These are phyloP conservation scores for Protophormia terraenovae DNA, from an alignment of 2,888 invertebrate species.

Conservation along the genomic window DNA sequence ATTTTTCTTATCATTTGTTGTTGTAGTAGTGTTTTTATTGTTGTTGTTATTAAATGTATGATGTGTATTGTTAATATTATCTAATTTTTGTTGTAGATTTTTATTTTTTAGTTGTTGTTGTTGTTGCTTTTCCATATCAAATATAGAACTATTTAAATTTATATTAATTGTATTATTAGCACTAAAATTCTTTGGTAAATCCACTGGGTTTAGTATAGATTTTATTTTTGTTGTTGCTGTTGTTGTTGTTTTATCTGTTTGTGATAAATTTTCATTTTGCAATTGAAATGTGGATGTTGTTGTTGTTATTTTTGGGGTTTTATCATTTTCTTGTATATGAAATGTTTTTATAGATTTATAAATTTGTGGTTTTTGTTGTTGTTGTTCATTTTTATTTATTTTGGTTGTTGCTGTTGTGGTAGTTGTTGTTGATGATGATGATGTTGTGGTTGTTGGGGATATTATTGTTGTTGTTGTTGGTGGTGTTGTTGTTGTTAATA, in stretches of 20 bases:
- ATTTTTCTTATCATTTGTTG: constrained; percentile 66
- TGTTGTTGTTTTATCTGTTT: constrained; percentile 52
- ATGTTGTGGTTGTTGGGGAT: too few relatives aligned
- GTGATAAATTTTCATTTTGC: constrained; percentile 27
- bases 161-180: constrained; percentile 74
- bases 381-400: constrained; percentile 61
- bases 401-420: constrained; percentile 62
- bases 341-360: constrained; percentile 56
- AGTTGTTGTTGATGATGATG: constrained; percentile 63
- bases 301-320: constrained; percentile 29
- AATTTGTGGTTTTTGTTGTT: constrained; percentile 47
- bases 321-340: constrained; percentile 57
- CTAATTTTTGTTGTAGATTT: constrained; percentile 57
- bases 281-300: constrained; percentile 45
- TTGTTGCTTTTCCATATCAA: constrained; percentile 70
- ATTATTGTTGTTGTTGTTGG: constrained; percentile 58
- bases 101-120: constrained; percentile 43
- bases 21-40: constrained; percentile 54
- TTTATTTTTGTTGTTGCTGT: constrained; percentile 74
- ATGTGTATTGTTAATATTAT: constrained; percentile 50
- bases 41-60: constrained; percentile 60
- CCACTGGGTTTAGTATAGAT: constrained; percentile 81
- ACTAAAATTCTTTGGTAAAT: constrained; percentile 81
- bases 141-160: constrained; percentile 73
- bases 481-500: constrained; percentile 50